Percentiles rank a stretch among this genome's conserved stretches.
Evolutionary conservation across 1,140 invertebrate species (phyloP).

Genomic region (Latrodectus geometricus): DNA sequence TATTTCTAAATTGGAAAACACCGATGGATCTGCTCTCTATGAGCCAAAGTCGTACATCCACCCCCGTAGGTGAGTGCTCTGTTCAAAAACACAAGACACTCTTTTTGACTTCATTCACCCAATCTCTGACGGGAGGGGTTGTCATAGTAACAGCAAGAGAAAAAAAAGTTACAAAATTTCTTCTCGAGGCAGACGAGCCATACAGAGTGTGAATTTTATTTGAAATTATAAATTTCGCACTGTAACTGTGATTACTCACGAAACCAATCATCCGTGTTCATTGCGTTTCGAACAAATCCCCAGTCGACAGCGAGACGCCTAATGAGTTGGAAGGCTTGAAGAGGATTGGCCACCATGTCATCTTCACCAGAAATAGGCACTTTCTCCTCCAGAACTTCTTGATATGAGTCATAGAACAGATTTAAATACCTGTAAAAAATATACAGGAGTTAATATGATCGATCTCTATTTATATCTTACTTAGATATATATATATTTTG

Average conservation of each 20-base stretch:
- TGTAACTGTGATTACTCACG: slow-evolving; percentile 61
- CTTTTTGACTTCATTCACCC: too few species aligned
- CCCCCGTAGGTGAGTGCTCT: too few species aligned
- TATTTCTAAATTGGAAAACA: too few species aligned
- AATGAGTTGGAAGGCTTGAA: slow-evolving; percentile 73
- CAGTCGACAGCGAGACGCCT: slow-evolving; percentile 72
- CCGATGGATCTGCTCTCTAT: too few species aligned
- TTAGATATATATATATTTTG: not conserved
- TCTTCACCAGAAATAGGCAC: slow-evolving; percentile 42
- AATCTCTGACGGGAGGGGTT: too few species aligned
- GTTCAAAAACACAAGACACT: too few species aligned
- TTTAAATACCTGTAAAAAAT: slow-evolving; percentile 32
- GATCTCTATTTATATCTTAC: not conserved
- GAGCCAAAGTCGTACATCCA: too few species aligned
- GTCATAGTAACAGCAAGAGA: too few species aligned
- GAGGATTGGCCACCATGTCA: slow-evolving; percentile 71
- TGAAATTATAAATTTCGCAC: not conserved
- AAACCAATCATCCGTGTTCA: slow-evolving; percentile 54
- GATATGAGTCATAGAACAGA: slow-evolving; percentile 42
- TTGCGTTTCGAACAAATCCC: slow-evolving; percentile 64
- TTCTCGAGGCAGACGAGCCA: too few species aligned
- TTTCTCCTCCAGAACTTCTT: slow-evolving; percentile 47
- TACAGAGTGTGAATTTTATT: too few species aligned
- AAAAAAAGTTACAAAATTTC: too few species aligned
- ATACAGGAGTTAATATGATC: not conserved